Percentiles rank a stretch among this genome's conserved stretches.
phyloP scores from a whole-genome alignment of 2,888 invertebrate species.

The Micoletzkya japonica region DNA sequence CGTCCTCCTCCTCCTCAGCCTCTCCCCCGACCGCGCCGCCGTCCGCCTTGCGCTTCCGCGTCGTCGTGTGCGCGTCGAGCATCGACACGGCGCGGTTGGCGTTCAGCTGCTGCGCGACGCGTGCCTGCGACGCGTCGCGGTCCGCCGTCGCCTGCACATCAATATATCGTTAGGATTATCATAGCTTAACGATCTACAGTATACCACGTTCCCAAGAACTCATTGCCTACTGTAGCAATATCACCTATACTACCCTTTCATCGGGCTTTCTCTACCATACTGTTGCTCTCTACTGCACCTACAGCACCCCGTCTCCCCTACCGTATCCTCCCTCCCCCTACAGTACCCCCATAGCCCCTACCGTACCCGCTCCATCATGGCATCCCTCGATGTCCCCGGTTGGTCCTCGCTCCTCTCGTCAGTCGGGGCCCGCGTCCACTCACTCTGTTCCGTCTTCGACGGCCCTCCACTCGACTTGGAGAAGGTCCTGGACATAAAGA shows the following conservation, averaged over 20 bases:
- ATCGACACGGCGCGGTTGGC: slow-evolving; percentile 7
- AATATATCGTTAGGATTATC: no score
- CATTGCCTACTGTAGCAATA: no score
- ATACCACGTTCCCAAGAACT: no score
- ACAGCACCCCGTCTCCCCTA: no score
- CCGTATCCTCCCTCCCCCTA: no score
- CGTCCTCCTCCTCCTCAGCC: not conserved
- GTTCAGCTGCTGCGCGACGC: slow-evolving; percentile 8
- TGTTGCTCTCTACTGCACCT: no score
- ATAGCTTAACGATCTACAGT: no score
- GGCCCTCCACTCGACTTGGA: slow-evolving; percentile 16
- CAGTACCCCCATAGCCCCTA: no score
- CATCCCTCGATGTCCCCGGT: slow-evolving; percentile 11
- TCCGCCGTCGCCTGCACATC: slow-evolving; percentile 9
- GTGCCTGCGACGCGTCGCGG: slow-evolving; percentile 11
- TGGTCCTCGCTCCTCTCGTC: not conserved
- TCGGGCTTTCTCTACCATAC: no score
- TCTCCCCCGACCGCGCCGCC: not conserved
- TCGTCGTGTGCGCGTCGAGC: slow-evolving; percentile 13
- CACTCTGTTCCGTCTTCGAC: not conserved
- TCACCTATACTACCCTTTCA: no score
- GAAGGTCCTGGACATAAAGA: not conserved
- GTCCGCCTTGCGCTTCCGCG: slow-evolving; percentile 17
- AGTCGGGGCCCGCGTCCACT: not conserved
- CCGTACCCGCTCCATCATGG: slow-evolving; percentile 2